phyloP scores from a whole-genome alignment of 2,113 vertebrate genomes.

The Podarcis raffonei region DNA sequence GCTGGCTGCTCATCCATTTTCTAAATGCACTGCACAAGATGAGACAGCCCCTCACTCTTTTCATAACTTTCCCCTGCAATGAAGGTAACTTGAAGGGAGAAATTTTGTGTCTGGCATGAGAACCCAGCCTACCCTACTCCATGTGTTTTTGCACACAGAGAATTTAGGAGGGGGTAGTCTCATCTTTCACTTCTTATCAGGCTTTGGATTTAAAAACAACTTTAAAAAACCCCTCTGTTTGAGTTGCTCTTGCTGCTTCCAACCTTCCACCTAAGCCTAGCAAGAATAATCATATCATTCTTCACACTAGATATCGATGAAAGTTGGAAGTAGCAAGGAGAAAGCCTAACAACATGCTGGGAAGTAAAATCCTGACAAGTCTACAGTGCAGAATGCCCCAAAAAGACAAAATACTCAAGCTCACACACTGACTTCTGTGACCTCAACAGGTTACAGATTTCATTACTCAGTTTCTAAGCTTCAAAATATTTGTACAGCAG shows the following conservation, averaged over 20 bases:
- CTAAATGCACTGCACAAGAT: neutral
- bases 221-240: neutral
- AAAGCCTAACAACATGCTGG: neutral
- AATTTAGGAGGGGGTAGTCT: neutral
- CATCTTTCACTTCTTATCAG: neutral
- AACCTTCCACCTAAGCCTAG: too few species aligned
- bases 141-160: neutral
- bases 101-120: neutral
- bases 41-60: neutral
- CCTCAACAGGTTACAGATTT: neutral
- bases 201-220: neutral
- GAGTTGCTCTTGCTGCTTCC: neutral
- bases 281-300: neutral
- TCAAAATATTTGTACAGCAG: neutral
- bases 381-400: neutral
- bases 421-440: neutral
- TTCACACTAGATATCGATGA: neutral
- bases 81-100: neutral
- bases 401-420: neutral
- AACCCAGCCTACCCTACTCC: neutral
- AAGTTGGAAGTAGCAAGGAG: neutral
- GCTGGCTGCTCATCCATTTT: neutral
- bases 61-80: neutral
- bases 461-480: neutral
- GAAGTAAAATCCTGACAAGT: neutral